Conservation (phyloP, 2,113 vertebrate genomes). For the Calonectris borealis region DNA sequence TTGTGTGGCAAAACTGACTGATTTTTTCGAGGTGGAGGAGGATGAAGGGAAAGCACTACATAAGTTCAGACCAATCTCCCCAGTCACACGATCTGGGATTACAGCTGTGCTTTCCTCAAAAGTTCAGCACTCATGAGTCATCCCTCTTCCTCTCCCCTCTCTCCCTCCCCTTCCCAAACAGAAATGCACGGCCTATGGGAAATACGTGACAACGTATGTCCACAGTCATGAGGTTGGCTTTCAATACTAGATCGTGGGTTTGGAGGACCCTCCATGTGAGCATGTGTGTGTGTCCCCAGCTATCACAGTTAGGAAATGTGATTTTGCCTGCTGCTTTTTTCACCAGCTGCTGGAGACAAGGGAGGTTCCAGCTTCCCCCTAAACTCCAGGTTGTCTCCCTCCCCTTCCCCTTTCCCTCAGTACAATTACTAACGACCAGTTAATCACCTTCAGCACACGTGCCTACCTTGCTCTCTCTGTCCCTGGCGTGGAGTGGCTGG, state of each 20-base stretch:
- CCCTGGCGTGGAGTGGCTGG: neutral
- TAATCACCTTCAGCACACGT: neutral
- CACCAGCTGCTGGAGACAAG: neutral
- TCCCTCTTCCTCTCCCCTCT: neutral
- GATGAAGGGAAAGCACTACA: neutral
- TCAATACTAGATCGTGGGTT: rapidly evolving
- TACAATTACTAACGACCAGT: rapidly evolving
- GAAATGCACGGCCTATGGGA: neutral
- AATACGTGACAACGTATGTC: rapidly evolving
- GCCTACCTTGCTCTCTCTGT: neutral
- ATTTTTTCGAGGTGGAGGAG: neutral
- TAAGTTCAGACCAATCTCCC: neutral
- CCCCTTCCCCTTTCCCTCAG: neutral
- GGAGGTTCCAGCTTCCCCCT: neutral
- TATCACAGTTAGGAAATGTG: neutral
- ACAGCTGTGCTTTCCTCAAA: neutral
- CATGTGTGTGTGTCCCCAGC: neutral
- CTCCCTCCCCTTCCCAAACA: neutral
- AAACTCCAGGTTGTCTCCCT: neutral
- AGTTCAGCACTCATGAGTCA: neutral
- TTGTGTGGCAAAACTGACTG: neutral
- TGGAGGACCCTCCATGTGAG: neutral
- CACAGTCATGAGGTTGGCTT: neutral
- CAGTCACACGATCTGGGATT: neutral
- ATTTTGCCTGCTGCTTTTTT: neutral